Evolutionary conservation across 2,113 vertebrate genomes (phyloP), one percentile per base, ranked within the genome.

Genomic region (Acanthisitta chloris): DNA sequence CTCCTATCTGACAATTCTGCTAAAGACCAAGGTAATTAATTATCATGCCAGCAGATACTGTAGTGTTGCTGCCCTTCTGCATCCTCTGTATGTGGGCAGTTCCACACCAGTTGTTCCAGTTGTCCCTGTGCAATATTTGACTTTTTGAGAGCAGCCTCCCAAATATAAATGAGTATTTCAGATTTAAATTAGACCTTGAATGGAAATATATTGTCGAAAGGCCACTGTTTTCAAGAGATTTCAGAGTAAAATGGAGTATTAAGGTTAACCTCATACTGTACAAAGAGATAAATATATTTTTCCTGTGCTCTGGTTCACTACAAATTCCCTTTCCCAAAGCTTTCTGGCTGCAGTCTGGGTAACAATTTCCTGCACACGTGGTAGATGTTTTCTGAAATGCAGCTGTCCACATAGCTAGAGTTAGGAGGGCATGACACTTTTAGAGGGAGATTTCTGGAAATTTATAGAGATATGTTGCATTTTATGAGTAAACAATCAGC

Each of bases 1-100:
- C 70, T 96, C 52, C 26, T 84, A 61, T 51, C 45, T 84, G 85
- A 94, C 62, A 89, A 81, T 80, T 90, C 72, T 84, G 73, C 76
- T 86, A 42, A 90, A 88, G 85, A 86, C 77, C 36, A 57, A 87
- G 52, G 71, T 69, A 93, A 92, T 91, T 92, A 78, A 93, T 90
- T 92, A 76, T 45, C 42, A 67, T 57, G 42, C 66, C 84, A 88
- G 65, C 52, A 90, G 86, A 90, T 40, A 70, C 4, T 58, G 33
- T 18, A 83, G 65, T 21, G 11, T 15, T 61, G 76, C 52, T 76
- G 46, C 55, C 36, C n/a, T 86, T 94, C 69, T 81, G 54, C 84
- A 80, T 42, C 65, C 69, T 62, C 67, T 81, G 55, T 36, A 31
- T 6, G 17, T 1, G 6, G 67, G 49, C 49, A 78, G 46, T 54